Percentiles rank a stretch among this genome's conserved stretches.
Evolutionary conservation across 2,797 vertebrate species (phyloP).

Genomic region (Siniperca scherzeri): DNA sequence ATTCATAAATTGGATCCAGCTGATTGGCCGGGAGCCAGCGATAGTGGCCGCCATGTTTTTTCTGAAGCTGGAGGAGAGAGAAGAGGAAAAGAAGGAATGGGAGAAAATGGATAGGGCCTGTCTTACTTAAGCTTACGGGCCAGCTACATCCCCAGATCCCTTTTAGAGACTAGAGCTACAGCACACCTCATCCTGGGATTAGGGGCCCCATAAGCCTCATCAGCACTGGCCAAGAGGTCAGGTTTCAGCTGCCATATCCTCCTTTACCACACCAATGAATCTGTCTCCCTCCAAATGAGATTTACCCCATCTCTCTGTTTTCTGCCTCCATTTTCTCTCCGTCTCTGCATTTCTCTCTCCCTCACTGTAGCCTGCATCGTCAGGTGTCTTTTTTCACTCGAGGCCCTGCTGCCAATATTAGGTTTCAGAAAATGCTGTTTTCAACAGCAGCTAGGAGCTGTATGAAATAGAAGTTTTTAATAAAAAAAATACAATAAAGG

Average conservation of each 20-base stretch:
- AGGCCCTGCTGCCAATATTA: slow-evolving; percentile 71
- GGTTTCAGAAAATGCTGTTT: slow-evolving; percentile 74
- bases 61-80: slow-evolving; percentile 14
- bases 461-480: slow-evolving; percentile 71
- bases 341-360: slow-evolving; percentile 13
- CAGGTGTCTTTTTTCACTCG: slow-evolving; percentile 59
- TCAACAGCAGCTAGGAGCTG: slow-evolving; percentile 52
- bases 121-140: slow-evolving; percentile 63
- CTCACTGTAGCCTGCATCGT: slow-evolving; percentile 41
- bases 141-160: slow-evolving; percentile 68
- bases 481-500: slow-evolving; percentile 58
- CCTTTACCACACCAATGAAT: slow-evolving; percentile 65
- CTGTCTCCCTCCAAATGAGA: slow-evolving; percentile 66
- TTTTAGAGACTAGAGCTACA: slow-evolving; percentile 57
- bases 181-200: slow-evolving; percentile 78
- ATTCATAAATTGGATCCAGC: slow-evolving; percentile 83
- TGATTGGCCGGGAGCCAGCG: slow-evolving; percentile 81
- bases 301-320: slow-evolving; percentile 50
- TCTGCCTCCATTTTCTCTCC: slow-evolving; percentile 46
- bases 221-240: slow-evolving; percentile 68
- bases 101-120: slow-evolving; percentile 48
- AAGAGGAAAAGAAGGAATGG: slow-evolving; percentile 9
- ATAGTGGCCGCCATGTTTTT: slow-evolving; percentile 46
- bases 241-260: slow-evolving; percentile 71
- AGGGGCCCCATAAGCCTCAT: slow-evolving; percentile 71